Evolutionary conservation across 1,140 invertebrate genomes (phyloP), one percentile per base, ranked within the genome.

Genomic region (Colletes latitarsis): DNA sequence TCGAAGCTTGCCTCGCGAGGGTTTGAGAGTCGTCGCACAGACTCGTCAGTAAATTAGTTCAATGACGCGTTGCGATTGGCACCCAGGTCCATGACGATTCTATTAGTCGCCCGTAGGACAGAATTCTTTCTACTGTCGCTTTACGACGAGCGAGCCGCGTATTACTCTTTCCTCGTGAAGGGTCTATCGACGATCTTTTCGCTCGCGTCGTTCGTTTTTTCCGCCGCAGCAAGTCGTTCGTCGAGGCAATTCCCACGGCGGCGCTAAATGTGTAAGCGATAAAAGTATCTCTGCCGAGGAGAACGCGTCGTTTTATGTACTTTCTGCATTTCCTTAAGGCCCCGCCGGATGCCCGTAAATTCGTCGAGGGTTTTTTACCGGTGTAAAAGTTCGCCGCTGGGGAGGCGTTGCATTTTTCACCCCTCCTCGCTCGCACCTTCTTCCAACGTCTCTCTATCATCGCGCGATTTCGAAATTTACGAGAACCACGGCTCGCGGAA

Each of bases 231-330:
- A 55, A 74, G 79, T 82, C 55, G 81, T 82, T 85, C 76, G 62
- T 62, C 75, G 72, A 19, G 74, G 77, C 75, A 86, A 87, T 83
- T 83, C 84, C 84, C 81, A 73, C 49, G 66, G 60, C 76, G 81
- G 58, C 62, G 85, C 69, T 87, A 87, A 87, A 87, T 87, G 85
- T 87, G 84, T 79, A 87, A 87, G 84, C 85, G 85, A 87, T 87
- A 87, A 87, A 87, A 86, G 84, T 87, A 87, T 86, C 73, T 86
- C 84, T 81, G 82, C 58, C 66, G 74, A 21, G 58, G 43, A 49
- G 77, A 82, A 72, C 74, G 85, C 77, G 73, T 81, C 85, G 85
- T 87, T 87, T 87, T 87, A 86, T 79, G 74, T 84, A 87, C 82
- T 69, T 66, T 82, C 77, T 55, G 85, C 82, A 84, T 87, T 86